A percentile compares a stretch with the other conserved stretches of the same genome.
These are phyloP conservation scores for Sebastes trivittatus DNA, from an alignment of 2,797 vertebrate genomes.

Conservation along the genomic window DNA sequence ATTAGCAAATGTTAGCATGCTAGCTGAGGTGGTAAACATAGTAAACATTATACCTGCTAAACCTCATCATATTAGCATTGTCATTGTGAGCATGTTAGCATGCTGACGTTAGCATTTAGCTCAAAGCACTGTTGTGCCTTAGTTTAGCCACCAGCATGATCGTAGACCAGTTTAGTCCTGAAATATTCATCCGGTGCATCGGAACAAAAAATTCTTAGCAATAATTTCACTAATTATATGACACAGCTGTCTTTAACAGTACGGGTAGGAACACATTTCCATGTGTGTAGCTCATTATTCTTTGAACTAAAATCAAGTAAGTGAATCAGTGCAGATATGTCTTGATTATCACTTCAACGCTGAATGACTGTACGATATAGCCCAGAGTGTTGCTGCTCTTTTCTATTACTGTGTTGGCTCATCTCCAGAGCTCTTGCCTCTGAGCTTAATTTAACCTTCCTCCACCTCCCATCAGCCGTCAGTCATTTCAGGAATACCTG, in stretches of 20 bases:
- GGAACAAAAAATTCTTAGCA: background rate
- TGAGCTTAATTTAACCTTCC: conserved; percentile 19
- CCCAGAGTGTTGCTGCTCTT: background rate
- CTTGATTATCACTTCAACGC: background rate
- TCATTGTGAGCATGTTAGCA: background rate
- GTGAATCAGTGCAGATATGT: background rate
- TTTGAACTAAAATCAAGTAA: background rate
- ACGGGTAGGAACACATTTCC: background rate
- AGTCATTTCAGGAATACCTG: conserved; percentile 26
- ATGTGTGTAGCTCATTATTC: background rate
- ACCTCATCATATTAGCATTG: background rate
- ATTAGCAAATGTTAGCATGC: background rate
- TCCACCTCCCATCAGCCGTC: conserved; percentile 3
- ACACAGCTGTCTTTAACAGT: background rate
- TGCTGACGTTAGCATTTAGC: background rate
- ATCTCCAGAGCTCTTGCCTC: conserved; percentile 8
- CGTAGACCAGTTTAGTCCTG: background rate
- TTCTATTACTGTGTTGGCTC: background rate
- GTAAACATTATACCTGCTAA: background rate
- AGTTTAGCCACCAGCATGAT: background rate
- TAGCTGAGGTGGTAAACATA: background rate
- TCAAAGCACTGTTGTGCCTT: background rate
- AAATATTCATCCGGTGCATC: background rate
- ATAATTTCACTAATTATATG: background rate
- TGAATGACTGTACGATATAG: background rate